These are phyloP conservation scores for Glaucomys volans DNA, from an alignment of 2,113 vertebrate species.

Conservation along the genomic window DNA sequence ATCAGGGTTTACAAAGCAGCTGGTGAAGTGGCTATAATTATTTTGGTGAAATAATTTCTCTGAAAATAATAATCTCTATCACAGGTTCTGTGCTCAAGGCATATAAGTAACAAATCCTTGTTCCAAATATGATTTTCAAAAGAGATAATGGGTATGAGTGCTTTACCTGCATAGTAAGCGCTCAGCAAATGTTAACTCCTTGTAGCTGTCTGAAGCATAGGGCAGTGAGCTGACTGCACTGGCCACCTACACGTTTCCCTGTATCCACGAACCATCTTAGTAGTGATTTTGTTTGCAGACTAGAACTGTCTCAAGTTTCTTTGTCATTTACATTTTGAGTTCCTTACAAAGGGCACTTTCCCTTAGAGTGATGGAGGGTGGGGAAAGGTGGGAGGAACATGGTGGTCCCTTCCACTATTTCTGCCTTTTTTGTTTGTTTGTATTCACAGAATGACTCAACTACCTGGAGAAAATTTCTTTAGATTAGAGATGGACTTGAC, in stretches of 20 bases:
- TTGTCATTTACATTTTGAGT: neutral
- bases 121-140: slow-evolving; percentile 33
- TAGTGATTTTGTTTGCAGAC: neutral
- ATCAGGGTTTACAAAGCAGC: slow-evolving; percentile 1
- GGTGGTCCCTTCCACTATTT: neutral
- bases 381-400: neutral
- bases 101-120: slow-evolving; percentile 15
- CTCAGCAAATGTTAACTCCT: neutral
- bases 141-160: neutral
- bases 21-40: slow-evolving; percentile 40
- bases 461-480: neutral
- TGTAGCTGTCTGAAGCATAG: neutral
- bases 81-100: neutral
- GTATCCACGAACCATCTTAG: neutral
- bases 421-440: neutral
- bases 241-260: no score
- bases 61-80: slow-evolving; percentile 1
- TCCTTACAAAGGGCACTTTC: neutral
- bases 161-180: neutral
- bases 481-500: neutral
- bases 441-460: neutral
- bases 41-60: slow-evolving; percentile 59
- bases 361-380: neutral
- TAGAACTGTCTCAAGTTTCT: neutral
- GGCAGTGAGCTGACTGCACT: neutral